A percentile compares a stretch with the other conserved stretches of the same genome.
phyloP scores from a whole-genome alignment of 2,797 vertebrate genomes.

The Sebastiscus albofasciatus region DNA sequence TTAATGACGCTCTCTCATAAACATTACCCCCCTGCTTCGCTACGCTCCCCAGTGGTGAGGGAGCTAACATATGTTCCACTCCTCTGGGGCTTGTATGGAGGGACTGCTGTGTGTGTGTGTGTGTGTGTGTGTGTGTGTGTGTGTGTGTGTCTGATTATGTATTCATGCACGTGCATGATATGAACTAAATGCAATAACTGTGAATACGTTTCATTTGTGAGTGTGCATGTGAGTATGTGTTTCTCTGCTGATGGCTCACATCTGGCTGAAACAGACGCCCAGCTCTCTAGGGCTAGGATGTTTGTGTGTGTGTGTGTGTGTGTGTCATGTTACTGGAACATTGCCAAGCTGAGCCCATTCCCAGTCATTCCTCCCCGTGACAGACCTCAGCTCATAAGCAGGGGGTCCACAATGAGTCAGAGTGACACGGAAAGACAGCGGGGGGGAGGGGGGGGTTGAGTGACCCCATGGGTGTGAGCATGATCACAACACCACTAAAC shows the following conservation, averaged over 20 bases:
- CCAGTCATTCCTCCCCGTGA: conserved; percentile 16
- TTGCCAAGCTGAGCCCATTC: conserved; percentile 43
- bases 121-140: not conserved
- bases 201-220: conserved; percentile 44
- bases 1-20: conserved; percentile 69
- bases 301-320: not conserved
- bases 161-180: conserved; percentile 31
- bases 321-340: conserved; percentile 36
- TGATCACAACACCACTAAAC: conserved; percentile 27
- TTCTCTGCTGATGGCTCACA: conserved; percentile 59
- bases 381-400: conserved; percentile 27
- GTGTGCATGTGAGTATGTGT: conserved; percentile 12
- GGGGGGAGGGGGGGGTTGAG: conserved; percentile 9
- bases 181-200: conserved; percentile 46
- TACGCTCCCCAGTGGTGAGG: conserved; percentile 43
- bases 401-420: conserved; percentile 17
- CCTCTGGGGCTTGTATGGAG: conserved; percentile 46
- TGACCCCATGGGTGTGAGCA: conserved; percentile 17
- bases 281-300: conserved; percentile 19
- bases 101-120: not conserved
- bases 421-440: conserved; percentile 39
- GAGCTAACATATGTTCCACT: conserved; percentile 68
- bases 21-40: conserved; percentile 52
- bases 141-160: conserved; percentile 18
- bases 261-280: conserved; percentile 65